Base-by-base conservation (phyloP, 2,113 vertebrate species). In the Sander lucioperca region DNA sequence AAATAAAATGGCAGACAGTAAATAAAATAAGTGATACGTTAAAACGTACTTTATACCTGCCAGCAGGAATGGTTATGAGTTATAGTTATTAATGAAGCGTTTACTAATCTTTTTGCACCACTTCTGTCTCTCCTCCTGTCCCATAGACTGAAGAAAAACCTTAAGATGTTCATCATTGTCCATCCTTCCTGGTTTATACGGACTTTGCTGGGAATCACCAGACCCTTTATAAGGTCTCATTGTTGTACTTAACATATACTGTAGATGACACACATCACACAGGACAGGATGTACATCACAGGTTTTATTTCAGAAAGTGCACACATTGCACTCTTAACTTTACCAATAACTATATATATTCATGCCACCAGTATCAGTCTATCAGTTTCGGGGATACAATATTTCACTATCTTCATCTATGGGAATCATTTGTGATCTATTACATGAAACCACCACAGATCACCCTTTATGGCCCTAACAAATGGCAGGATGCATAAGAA, bases 111-210 rank as follows among this genome's bases (percentile, higher is more conserved):
- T 54, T 57, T 57, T 3, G 14, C 48, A 18, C 23, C 18, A 45
- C 9, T 13, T 66, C 25, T 72, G 6, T 19, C 5, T 85, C 27
- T 72, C 33, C n/a, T 84, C 30, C 69, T 87, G 39, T 84, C 25
- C 54, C 48, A 63, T 89, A 99, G 97, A 70, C 93, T 99, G 67
- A 95, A 97, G 93, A 99, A 99, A 94, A 98, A 99, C 91, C 92
- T 99, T 62, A 99, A 99, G 85, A 97, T 96, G 50, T 99, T 99
- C 89, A 96, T 98, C 85, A 98, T 99, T 74, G 97, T 98, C 82
- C 97, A 99, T 86, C 97, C 97, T 0, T 99, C 97, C 3, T 99
- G 97, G 97, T 99, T 99, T 91, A 98, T 98, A 89, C 95, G 97
- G 83, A 97, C 97, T 74, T 95, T 99, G 88, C 94, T 99, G 88